Percentiles rank a stretch among this genome's conserved stretches.
Conservation (phyloP, 2,113 vertebrate genomes). For the Ancistrus triradiatus region DNA sequence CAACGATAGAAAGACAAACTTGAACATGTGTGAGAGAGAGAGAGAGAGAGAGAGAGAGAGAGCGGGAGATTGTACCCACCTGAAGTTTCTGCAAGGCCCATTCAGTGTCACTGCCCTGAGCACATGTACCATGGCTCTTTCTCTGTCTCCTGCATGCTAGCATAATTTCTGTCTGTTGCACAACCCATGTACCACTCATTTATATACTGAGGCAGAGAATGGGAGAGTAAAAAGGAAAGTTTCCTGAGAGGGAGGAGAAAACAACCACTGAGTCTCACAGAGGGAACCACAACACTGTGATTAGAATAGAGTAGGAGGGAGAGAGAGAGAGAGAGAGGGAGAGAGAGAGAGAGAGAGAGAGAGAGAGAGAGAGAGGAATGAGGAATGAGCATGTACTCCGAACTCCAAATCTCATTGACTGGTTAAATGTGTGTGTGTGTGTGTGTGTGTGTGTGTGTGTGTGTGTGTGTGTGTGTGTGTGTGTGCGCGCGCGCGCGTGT, state of each 20-base stretch:
- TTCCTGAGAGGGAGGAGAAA: conserved; percentile 57
- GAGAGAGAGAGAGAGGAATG: conserved; percentile 24
- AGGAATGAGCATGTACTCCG: conserved; percentile 30
- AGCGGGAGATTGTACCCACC: conserved; percentile 36
- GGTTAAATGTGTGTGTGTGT: conserved; percentile 43
- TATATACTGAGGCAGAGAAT: conserved; percentile 51
- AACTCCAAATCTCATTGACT: conserved; percentile 35
- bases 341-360: conserved; percentile 32
- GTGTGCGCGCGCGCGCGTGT: conserved; percentile 46
- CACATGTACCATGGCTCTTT: conserved; percentile 42
- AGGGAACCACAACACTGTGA: conserved; percentile 62
- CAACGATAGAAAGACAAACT: conserved; percentile 5
- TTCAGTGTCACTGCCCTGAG: conserved; percentile 15
- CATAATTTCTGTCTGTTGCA: conserved; percentile 48
- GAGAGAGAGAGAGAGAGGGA: conserved; percentile 29
- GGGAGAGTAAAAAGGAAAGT: conserved; percentile 40
- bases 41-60: conserved; percentile 13
- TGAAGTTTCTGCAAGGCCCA: conserved; percentile 35
- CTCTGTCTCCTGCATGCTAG: conserved; percentile 25
- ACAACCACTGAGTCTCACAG: conserved; percentile 46
- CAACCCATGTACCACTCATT: conserved; percentile 53
- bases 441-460: conserved; percentile 44
- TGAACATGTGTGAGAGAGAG: neutral
- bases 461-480: conserved; percentile 44
- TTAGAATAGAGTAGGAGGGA: conserved; percentile 47